Conservation (phyloP, 2,888 invertebrate species). For the Brenthis daphne region DNA sequence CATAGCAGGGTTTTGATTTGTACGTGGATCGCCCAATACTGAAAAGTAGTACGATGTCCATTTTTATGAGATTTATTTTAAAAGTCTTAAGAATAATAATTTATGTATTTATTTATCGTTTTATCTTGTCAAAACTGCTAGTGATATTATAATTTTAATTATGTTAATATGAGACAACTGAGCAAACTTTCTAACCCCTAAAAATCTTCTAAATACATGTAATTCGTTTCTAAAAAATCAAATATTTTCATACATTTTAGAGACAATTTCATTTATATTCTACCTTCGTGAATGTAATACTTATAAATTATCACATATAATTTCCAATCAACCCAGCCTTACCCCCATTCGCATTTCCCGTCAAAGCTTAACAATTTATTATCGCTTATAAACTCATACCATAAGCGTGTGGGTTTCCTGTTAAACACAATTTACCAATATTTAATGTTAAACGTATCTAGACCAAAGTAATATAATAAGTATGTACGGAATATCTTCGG, state of each 20-base stretch:
- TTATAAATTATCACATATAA: neutral
- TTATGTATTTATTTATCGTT: too few relatives aligned
- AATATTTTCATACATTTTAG: too few relatives aligned
- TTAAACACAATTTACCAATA: slow-evolving; percentile 1
- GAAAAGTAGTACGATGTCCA: slow-evolving; percentile 36
- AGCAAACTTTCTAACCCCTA: neutral
- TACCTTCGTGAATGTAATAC: neutral
- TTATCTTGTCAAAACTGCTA: too few relatives aligned
- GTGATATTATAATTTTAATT: too few relatives aligned
- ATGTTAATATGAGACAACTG: neutral
- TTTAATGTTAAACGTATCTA: neutral
- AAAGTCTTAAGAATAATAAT: too few relatives aligned
- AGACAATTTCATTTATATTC: too few relatives aligned
- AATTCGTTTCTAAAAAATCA: too few relatives aligned
- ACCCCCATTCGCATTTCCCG: slow-evolving; percentile 22
- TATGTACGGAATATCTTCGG: neutral
- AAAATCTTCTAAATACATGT: neutral
- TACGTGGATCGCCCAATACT: slow-evolving; percentile 98
- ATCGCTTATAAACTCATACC: slow-evolving; percentile 12
- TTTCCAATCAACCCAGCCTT: slow-evolving; percentile 8
- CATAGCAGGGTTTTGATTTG: slow-evolving; percentile 98
- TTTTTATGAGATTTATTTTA: neutral
- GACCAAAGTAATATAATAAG: neutral
- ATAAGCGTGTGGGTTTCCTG: slow-evolving; percentile 3
- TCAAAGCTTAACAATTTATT: slow-evolving; percentile 16